Base-by-base conservation (phyloP, 2,888 invertebrate species). In the Meteorus cinctellus region DNA sequence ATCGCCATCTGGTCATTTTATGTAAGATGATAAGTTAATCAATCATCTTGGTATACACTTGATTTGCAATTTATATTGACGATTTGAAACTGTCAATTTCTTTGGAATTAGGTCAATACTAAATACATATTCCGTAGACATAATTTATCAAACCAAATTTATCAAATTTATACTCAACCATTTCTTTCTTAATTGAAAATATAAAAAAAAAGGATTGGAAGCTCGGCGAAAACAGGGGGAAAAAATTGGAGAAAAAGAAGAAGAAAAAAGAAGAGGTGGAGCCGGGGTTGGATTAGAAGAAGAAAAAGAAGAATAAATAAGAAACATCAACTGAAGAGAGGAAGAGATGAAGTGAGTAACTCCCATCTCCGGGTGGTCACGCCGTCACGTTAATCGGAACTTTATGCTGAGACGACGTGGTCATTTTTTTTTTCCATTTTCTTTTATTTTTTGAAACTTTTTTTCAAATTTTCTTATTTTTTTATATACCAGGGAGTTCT, bases 351-450 rank as follows among this genome's bases (percentile, higher is more conserved):
- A 31, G n/a, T 19, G 12, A 36, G 36, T 65, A 24, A 65, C 55
- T 55, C 19, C 19, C 8, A 55, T 74, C 66, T 31, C 72, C 74
- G 74, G 69, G 69, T 76, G 66, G 70, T 73, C 73, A 78, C 45
- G 67, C 63, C 72, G 70, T 80, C 80, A 78, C 80, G 79, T 79
- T 78, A 77, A 79, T 80, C 80, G 59, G 67, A 73, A 73, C 41
- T 73, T 66, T 19, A 73, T 55, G 55, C 67, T 36, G 6, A 63
- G 72, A 62, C 72, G 51, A 34, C 31, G 19, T 41, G 8, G 41
- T 41, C 41, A 41, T 5, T 67, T 36, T 24, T 59, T 59, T 67
- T 60, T 24, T 24, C 19, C 67, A 74, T 48, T 27, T 45, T 34
- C 24, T 0, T 29, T 60, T 24, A 34, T 67, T 10, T 51, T n/a